Evolutionary conservation across 2,797 vertebrate genomes (phyloP), one percentile per base, ranked within the genome.

Genomic region (Manis pentadactyla): DNA sequence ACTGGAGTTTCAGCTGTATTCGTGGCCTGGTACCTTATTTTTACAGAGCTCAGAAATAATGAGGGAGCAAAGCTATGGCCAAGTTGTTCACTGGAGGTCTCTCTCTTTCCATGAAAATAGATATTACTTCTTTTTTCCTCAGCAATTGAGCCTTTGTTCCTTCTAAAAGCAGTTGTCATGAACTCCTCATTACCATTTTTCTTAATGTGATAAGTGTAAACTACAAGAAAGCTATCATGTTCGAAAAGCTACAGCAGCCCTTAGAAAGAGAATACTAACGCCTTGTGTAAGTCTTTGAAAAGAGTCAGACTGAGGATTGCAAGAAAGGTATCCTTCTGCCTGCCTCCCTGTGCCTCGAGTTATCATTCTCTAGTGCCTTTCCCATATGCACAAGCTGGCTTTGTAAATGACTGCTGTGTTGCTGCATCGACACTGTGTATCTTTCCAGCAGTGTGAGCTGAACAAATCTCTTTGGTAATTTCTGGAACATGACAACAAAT

Each of bases 131-230:
- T 97, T 92, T 97, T 93, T 94, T 82, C 37, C 71, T 89, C 75
- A 84, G 95, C 96, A 97, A 91, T 91, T 96, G 96, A 98, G 94
- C 66, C 88, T 97, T 98, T 98, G 97, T 98, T 98, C 77, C 92
- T 97, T 97, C 97, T 98, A 96, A 95, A 98, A 97, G 84, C 96
- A 95, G 91, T 97, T 98, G 96, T 98, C 97, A 92, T 95, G 96
- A 98, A 97, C 93, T 97, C 91, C 95, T 98, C 96, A 97, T 98
- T 98, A 98, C 93, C 97, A 97, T 98, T 98, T 98, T 98, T 90
- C 97, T 98, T 98, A 98, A 98, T 98, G 94, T 97, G 97, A 21
- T 98, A 98, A 98, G 92, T 95, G 93, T 97, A 97, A 98, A 97
- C 97, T 94, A 96, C 83, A 94, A 97, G 97, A 94, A 97, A 96